phyloP scores from a whole-genome alignment of 2,888 invertebrate genomes.

The Pollenia amentaria region DNA sequence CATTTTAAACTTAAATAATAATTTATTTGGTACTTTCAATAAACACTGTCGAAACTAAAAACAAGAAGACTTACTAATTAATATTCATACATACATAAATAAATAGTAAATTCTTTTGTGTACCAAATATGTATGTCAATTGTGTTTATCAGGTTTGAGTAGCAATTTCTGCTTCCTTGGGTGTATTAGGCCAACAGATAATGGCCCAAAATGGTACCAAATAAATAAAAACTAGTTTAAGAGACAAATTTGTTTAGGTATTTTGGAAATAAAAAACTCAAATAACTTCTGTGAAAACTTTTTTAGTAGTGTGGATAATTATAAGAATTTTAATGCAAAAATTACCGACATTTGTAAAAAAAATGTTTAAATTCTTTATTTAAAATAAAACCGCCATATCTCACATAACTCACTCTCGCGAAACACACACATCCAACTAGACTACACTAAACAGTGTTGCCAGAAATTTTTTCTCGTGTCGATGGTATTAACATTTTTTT shows the following conservation, averaged over 20 bases:
- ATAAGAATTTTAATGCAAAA: constrained; percentile 13
- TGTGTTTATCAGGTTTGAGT: too few species aligned
- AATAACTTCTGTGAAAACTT: constrained; percentile 5
- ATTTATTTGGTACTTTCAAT: too few species aligned
- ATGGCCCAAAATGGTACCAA: not conserved
- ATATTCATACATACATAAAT: too few species aligned
- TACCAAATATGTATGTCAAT: too few species aligned
- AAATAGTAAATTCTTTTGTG: too few species aligned
- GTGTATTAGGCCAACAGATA: not conserved
- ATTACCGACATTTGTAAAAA: constrained; percentile 1
- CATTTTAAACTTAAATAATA: too few species aligned
- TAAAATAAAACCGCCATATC: not conserved
- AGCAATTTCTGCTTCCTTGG: too few species aligned
- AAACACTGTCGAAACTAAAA: too few species aligned
- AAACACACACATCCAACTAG: not conserved
- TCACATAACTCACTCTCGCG: not conserved
- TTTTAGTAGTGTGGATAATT: constrained; percentile 10
- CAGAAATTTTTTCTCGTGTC: too few species aligned
- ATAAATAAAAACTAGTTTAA: not conserved
- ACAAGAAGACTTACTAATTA: too few species aligned
- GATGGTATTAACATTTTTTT: too few species aligned
- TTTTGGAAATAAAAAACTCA: not conserved
- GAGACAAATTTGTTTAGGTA: not conserved
- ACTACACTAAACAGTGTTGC: too few species aligned
- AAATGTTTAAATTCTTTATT: constrained; percentile 4